Evolutionary conservation across 2,888 invertebrate species (phyloP).

Genomic region (Congeria kusceri): DNA sequence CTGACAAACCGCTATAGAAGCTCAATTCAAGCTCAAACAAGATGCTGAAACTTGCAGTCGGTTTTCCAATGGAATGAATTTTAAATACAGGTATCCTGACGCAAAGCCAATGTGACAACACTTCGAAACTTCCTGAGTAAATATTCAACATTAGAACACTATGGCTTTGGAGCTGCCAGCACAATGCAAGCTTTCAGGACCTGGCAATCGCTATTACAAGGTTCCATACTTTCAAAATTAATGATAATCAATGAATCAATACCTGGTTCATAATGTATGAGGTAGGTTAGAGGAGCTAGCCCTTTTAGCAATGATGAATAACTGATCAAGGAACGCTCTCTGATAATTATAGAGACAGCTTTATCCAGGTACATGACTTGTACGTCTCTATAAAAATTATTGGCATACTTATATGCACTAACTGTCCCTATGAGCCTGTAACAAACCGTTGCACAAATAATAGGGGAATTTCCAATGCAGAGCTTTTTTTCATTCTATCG

Average conservation of each 20-base stretch:
- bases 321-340: conserved; percentile 12
- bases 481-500: no score
- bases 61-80: conserved; percentile 3
- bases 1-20: conserved; percentile 24
- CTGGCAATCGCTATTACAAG: background rate
- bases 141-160: conserved; percentile 9
- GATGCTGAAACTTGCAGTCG: conserved; percentile 24
- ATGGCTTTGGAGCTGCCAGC: conserved; percentile 15
- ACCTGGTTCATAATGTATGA: conserved; percentile 11
- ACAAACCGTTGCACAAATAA: no score
- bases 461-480: no score
- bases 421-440: no score
- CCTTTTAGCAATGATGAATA: conserved; percentile 28
- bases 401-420: no score
- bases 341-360: background rate
- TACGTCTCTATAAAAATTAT: no score
- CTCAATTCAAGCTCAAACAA: background rate
- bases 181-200: conserved; percentile 22
- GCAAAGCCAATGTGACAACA: conserved; percentile 6
- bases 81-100: conserved; percentile 17
- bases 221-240: conserved; percentile 6
- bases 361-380: background rate
- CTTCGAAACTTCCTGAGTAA: conserved; percentile 27
- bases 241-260: conserved; percentile 43
- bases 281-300: conserved; percentile 6